A percentile compares a stretch with the other conserved stretches of the same genome.
These are phyloP conservation scores for Masticophis lateralis DNA, from an alignment of 2,797 vertebrate species.

Conservation along the genomic window DNA sequence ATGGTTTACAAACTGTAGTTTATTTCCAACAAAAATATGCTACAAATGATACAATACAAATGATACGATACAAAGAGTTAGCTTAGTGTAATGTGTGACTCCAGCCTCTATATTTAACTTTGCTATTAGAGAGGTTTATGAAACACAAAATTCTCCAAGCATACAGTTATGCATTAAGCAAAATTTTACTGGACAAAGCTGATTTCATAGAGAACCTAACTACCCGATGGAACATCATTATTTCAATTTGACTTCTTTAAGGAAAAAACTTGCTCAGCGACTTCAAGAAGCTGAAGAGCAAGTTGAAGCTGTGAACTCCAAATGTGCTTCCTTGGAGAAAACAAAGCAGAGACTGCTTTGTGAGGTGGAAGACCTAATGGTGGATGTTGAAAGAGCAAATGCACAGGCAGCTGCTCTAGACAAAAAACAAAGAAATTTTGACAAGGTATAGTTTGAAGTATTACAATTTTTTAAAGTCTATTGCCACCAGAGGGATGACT, in stretches of 20 bases:
- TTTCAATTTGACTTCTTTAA: conserved; percentile 56
- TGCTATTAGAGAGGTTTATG: neutral
- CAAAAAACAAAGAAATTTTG: conserved; percentile 79
- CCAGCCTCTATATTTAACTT: neutral
- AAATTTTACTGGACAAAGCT: neutral
- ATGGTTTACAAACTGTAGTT: neutral
- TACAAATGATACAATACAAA: neutral
- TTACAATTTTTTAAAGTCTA: neutral
- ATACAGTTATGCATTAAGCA: neutral
- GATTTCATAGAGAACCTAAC: conserved; percentile 27
- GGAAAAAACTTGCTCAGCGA: conserved; percentile 83
- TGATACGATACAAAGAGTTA: neutral
- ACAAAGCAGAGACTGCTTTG: conserved; percentile 86
- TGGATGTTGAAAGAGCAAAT: conserved; percentile 74
- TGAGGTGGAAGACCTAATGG: conserved; percentile 85
- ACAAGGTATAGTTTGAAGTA: conserved; percentile 62
- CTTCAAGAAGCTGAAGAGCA: conserved; percentile 88
- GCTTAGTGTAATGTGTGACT: neutral
- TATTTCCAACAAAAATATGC: neutral
- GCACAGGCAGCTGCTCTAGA: conserved; percentile 68
- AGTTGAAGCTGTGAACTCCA: conserved; percentile 81
- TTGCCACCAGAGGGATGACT: neutral
- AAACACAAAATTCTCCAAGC: neutral
- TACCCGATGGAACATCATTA: neutral
- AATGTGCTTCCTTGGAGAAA: conserved; percentile 88